These are phyloP conservation scores for Pollenia angustigena DNA, from an alignment of 2,888 invertebrate genomes.

Conservation along the genomic window DNA sequence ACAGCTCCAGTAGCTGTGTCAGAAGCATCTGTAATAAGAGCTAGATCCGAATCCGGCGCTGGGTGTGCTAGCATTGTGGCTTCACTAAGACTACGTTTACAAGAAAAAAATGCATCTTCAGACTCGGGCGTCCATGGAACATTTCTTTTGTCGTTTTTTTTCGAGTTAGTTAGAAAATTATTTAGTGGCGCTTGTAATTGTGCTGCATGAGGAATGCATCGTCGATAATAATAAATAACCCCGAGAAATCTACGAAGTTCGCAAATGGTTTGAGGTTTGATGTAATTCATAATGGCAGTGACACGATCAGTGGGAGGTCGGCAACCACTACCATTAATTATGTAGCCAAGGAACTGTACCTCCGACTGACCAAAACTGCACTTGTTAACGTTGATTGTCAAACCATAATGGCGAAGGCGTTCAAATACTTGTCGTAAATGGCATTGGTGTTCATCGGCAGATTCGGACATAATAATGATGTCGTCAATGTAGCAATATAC, in stretches of 20 bases:
- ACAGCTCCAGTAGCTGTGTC: slow-evolving; percentile 61
- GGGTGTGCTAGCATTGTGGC: slow-evolving; percentile 14
- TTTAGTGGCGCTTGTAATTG: slow-evolving; percentile 21
- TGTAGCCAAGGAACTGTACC: not conserved
- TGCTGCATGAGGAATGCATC: not conserved
- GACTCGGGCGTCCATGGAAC: slow-evolving; percentile 18
- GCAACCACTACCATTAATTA: slow-evolving; percentile 18
- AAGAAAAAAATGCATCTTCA: not conserved
- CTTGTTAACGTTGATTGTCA: not conserved
- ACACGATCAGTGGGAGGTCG: slow-evolving; percentile 54
- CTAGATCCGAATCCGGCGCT: slow-evolving; percentile 37
- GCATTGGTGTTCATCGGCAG: slow-evolving; percentile 15
- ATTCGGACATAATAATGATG: slow-evolving; percentile 38
- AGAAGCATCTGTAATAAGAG: slow-evolving; percentile 50
- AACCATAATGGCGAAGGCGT: not conserved
- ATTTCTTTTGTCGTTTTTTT: slow-evolving; percentile 29
- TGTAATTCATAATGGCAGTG: slow-evolving; percentile 53
- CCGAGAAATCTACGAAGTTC: slow-evolving; percentile 69
- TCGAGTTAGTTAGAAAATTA: slow-evolving; percentile 30
- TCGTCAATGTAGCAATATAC: slow-evolving; percentile 57
- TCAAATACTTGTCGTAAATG: too few species aligned
- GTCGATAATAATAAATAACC: slow-evolving; percentile 59
- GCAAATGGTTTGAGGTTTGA: not conserved
- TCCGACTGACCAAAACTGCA: not conserved
- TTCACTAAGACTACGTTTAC: slow-evolving; percentile 14